Evolutionary conservation across 2,888 invertebrate species (phyloP).

Genomic region (Opisthograptis luteolata): DNA sequence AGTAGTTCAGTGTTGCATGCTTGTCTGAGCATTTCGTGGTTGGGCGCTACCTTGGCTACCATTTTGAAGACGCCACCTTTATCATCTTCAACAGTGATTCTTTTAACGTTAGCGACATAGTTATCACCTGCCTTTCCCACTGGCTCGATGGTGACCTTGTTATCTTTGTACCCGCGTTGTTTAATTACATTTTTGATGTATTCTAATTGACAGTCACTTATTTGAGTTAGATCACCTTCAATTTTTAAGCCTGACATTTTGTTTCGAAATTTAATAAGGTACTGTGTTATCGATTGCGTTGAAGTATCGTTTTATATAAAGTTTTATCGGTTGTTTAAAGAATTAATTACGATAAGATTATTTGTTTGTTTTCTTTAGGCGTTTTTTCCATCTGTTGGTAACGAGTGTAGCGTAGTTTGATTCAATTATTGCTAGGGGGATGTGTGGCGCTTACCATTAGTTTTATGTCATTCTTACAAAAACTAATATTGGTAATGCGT

Average conservation of each 20-base stretch:
- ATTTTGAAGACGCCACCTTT: constrained; percentile 43
- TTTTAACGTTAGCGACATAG: constrained; percentile 41
- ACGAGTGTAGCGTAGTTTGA: too few relatives aligned
- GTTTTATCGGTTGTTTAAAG: too few relatives aligned
- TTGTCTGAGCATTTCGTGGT: constrained; percentile 29
- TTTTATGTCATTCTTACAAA: too few relatives aligned
- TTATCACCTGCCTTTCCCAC: constrained; percentile 46
- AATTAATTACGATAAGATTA: too few relatives aligned
- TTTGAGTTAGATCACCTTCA: constrained; percentile 30
- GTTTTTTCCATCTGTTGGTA: too few relatives aligned
- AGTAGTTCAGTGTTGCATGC: constrained; percentile 24
- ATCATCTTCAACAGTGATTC: constrained; percentile 37
- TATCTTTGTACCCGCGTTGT: constrained; percentile 26
- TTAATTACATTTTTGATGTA: constrained; percentile 28
- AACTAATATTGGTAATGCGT: too few relatives aligned
- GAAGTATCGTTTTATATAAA: too few relatives aligned
- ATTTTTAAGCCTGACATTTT: constrained; percentile 30
- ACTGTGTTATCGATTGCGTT: too few relatives aligned
- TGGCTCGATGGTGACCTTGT: constrained; percentile 25
- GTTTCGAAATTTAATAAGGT: background rate
- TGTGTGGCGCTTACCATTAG: too few relatives aligned
- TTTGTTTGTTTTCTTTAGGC: too few relatives aligned
- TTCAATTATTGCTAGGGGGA: too few relatives aligned
- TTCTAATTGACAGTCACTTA: constrained; percentile 31
- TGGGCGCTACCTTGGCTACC: constrained; percentile 50